Percentiles rank a stretch among this genome's conserved stretches.
phyloP scores from a whole-genome alignment of 2,888 invertebrate species.

The Cepaea hortensis region DNA sequence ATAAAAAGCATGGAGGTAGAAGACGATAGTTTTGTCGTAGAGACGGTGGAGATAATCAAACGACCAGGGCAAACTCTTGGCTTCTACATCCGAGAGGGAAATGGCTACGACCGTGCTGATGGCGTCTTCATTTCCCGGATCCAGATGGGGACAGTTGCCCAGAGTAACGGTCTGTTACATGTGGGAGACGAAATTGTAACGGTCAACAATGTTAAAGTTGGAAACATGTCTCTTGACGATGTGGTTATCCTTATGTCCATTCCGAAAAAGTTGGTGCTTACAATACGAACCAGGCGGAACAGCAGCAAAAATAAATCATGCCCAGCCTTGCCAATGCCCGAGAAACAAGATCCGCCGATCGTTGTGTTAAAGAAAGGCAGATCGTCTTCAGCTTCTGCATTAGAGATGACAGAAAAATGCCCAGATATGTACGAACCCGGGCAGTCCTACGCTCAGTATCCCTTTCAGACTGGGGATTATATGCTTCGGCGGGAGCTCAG shows the following conservation, averaged over 20 bases:
- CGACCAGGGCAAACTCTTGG: slow-evolving; percentile 98
- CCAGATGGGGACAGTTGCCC: slow-evolving; percentile 96
- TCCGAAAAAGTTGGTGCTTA: slow-evolving; percentile 93
- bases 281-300: slow-evolving; percentile 81
- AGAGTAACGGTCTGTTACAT: slow-evolving; percentile 96
- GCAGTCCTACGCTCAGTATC: slow-evolving; percentile 59
- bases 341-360: slow-evolving; percentile 69
- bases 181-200: slow-evolving; percentile 99
- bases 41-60: slow-evolving; percentile 95
- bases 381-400: slow-evolving; percentile 69
- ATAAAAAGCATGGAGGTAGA: slow-evolving; percentile 72
- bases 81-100: slow-evolving; percentile 98
- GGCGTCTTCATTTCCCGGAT: slow-evolving; percentile 97
- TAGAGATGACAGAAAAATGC: slow-evolving; percentile 72
- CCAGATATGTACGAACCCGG: slow-evolving; percentile 65
- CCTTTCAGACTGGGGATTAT: slow-evolving; percentile 53
- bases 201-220: slow-evolving; percentile 97
- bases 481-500: slow-evolving; percentile 34
- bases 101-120: slow-evolving; percentile 92
- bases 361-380: slow-evolving; percentile 73
- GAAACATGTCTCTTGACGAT: slow-evolving; percentile 97
- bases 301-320: slow-evolving; percentile 71
- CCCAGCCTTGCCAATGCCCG: slow-evolving; percentile 70
- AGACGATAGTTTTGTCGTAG: slow-evolving; percentile 71
- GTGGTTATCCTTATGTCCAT: slow-evolving; percentile 99